phyloP scores from a whole-genome alignment of 2,888 invertebrate species.

The Nephrotoma appendiculata region DNA sequence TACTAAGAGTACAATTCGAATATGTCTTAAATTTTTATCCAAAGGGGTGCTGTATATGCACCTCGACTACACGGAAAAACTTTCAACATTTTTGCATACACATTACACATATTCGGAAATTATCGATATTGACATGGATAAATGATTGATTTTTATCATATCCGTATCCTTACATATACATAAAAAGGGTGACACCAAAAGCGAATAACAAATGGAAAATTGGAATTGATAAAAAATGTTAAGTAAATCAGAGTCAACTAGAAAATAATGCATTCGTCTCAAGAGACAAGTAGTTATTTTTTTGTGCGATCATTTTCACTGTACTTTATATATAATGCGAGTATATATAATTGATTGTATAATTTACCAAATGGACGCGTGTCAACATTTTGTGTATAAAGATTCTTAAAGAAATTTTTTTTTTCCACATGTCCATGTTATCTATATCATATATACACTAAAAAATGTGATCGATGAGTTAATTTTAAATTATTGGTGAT shows the following conservation, averaged over 20 bases:
- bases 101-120: background rate
- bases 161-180: background rate
- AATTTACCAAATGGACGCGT: background rate
- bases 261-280: background rate
- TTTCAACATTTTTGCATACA: background rate
- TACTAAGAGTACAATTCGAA: background rate
- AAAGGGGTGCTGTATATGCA: background rate
- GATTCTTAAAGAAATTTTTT: background rate
- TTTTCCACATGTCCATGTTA: background rate
- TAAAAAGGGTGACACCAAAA: background rate
- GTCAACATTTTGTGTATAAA: background rate
- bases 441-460: background rate
- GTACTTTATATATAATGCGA: background rate
- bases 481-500: background rate
- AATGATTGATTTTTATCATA: background rate
- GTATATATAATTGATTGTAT: background rate
- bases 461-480: background rate
- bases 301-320: background rate
- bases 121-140: background rate
- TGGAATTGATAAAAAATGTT: background rate
- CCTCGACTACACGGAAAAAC: background rate
- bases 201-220: background rate
- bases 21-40: background rate
- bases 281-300: background rate
- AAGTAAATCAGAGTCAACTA: background rate